phyloP scores from a whole-genome alignment of 2,797 vertebrate genomes.

The Tolypeutes matacus region DNA sequence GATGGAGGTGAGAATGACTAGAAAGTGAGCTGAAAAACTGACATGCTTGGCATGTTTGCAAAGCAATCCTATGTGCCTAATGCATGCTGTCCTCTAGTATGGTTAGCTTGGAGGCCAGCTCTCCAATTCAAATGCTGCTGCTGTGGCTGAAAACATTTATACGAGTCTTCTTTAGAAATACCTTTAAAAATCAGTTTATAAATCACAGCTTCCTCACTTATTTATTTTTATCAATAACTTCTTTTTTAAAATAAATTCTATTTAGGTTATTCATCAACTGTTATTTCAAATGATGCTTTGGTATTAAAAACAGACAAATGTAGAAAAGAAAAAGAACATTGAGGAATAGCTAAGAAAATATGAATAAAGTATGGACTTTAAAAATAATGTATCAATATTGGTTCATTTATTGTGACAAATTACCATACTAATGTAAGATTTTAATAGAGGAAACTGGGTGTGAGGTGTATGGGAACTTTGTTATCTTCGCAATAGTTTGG shows the following conservation, averaged over 20 bases:
- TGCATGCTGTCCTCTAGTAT: too few relatives aligned
- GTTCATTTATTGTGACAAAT: conserved; percentile 7
- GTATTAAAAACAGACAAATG: conserved; percentile 27
- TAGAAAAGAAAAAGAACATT: neutral
- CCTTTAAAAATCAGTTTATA: neutral
- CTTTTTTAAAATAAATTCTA: conserved; percentile 6
- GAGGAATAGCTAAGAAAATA: too few relatives aligned
- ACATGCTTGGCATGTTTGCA: neutral
- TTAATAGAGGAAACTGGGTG: neutral
- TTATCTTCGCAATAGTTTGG: conserved; percentile 9
- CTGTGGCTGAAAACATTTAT: neutral
- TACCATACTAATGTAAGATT: neutral
- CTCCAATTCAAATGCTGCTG: neutral
- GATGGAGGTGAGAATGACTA: neutral
- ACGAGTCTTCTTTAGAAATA: neutral
- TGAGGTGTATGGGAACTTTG: neutral
- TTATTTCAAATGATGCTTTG: conserved; percentile 44
- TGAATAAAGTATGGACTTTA: too few relatives aligned
- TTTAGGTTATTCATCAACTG: neutral
- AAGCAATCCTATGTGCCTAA: neutral
- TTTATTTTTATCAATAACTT: neutral
- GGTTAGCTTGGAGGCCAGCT: neutral
- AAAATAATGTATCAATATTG: too few relatives aligned
- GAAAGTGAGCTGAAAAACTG: neutral
- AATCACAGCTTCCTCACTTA: neutral